Base-by-base conservation (phyloP, 2,888 invertebrate species). In the Gnatocerus cornutus region DNA sequence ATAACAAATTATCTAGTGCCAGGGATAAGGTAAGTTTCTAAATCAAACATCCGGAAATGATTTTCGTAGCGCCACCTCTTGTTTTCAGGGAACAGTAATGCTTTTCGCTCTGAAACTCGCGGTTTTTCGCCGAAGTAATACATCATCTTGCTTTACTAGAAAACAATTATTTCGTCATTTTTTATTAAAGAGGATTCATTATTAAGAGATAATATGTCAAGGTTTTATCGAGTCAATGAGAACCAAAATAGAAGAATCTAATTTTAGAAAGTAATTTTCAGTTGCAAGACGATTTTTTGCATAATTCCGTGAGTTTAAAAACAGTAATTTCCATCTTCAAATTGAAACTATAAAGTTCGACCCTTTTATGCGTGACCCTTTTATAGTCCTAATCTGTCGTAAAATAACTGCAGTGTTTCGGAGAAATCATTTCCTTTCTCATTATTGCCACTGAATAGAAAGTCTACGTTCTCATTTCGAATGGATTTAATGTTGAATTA, bases 401-500 rank as follows among this genome's bases (percentile, higher is more conserved):
- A 50, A 50, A 50, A 50, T 50, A n/a, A 12, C 1, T 16, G 21
- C 21, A 39, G 55, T 21, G 6, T 53, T 29, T 9, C 33, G 3
- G 13, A 53, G 52, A 33, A 33, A 30, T 33, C 30, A 53, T 10
- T 21, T 33, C 33, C n/a, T 37, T 53, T 16, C 55, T 55, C 21
- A 16, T 55, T 39, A 55, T 16, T 55, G 5, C 13, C 3, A 16
- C 16, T 21, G 33, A 13, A 6, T 41, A 41, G 6, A 12, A 52
- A 30, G 27, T 39, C 16, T 39, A 55, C 21, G 14, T 55, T 55
- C 39, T 13, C 13, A 21, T 27, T 56, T 46, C 9, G 14, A 46
- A 43, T 46, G 13, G 29, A 27, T 27, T 30, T 58, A 45, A 58
- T 12, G 45, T 29, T n/a, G 33, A 46, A 46, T 45, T 59, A 46